These are phyloP conservation scores for Kuschelorhynchus macadamiae DNA, from an alignment of 2,888 invertebrate species.

Conservation along the genomic window DNA sequence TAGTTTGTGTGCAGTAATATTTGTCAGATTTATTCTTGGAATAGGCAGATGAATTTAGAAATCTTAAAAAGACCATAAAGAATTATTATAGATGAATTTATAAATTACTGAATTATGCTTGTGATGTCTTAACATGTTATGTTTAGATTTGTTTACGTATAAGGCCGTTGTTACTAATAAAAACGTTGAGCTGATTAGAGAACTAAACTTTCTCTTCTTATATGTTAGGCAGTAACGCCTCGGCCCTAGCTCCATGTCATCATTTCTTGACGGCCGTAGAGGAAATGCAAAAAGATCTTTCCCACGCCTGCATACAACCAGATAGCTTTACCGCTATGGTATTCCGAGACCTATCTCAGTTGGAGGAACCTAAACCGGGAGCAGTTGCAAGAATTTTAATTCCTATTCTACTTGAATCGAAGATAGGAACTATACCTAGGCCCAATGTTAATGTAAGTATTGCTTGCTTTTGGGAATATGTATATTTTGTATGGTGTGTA, in stretches of 20 bases:
- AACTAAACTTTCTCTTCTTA: too few relatives aligned
- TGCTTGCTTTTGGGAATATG: not conserved
- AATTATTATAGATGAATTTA: too few relatives aligned
- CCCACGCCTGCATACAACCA: constrained; percentile 73
- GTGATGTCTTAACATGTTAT: too few relatives aligned
- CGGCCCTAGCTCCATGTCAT: constrained; percentile 81
- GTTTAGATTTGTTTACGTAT: too few relatives aligned
- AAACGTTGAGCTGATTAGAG: too few relatives aligned
- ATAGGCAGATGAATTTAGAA: too few relatives aligned
- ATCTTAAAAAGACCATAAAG: too few relatives aligned
- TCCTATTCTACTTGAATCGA: constrained; percentile 81
- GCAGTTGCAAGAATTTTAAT: constrained; percentile 83
- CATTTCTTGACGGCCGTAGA: constrained; percentile 78
- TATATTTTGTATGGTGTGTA: too few relatives aligned
- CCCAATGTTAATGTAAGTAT: constrained; percentile 75
- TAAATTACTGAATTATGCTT: too few relatives aligned
- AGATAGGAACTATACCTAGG: constrained; percentile 77
- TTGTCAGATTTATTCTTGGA: too few relatives aligned
- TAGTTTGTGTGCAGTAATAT: too few relatives aligned
- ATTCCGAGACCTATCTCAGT: constrained; percentile 81
- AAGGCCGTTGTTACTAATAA: too few relatives aligned
- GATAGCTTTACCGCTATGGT: constrained; percentile 87
- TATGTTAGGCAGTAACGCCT: constrained; percentile 76
- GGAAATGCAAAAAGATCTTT: constrained; percentile 71
- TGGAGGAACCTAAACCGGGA: constrained; percentile 89